These are phyloP conservation scores for Eleutherodactylus coqui DNA, from an alignment of 2,797 vertebrate species.

Conservation along the genomic window DNA sequence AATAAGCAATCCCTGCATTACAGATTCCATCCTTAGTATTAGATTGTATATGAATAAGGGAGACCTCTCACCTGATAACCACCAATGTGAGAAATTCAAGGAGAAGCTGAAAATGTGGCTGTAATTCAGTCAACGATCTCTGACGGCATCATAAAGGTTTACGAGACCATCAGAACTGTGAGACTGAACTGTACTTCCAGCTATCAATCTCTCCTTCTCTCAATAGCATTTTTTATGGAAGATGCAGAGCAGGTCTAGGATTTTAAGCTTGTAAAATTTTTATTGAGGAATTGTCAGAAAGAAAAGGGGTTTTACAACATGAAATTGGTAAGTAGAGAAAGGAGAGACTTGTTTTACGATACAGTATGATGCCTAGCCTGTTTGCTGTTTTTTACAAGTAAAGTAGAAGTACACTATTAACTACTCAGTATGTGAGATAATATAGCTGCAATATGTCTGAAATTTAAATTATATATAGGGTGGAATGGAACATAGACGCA, in stretches of 20 bases:
- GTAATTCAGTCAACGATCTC: slow-evolving; percentile 61
- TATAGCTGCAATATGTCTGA: background rate
- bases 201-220: slow-evolving; percentile 59
- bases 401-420: slow-evolving; percentile 38
- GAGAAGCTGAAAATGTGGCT: slow-evolving; percentile 47
- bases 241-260: slow-evolving; percentile 63
- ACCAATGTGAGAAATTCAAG: slow-evolving; percentile 55
- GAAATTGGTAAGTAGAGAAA: slow-evolving; percentile 62
- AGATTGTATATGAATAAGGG: slow-evolving; percentile 41
- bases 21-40: slow-evolving; percentile 35
- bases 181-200: slow-evolving; percentile 59
- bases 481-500: background rate
- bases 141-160: slow-evolving; percentile 63
- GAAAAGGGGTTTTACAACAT: slow-evolving; percentile 63
- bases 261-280: slow-evolving; percentile 62
- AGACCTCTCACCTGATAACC: slow-evolving; percentile 53
- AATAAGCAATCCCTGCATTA: slow-evolving; percentile 9
- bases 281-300: slow-evolving; percentile 62
- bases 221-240: slow-evolving; percentile 59
- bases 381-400: slow-evolving; percentile 34
- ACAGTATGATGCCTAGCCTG: slow-evolving; percentile 31
- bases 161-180: slow-evolving; percentile 58
- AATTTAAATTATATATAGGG: background rate
- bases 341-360: slow-evolving; percentile 49
- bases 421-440: slow-evolving; percentile 25